These are phyloP conservation scores for Ophioninae sp. DNA, from an alignment of 2,888 invertebrate genomes.

Conservation along the genomic window DNA sequence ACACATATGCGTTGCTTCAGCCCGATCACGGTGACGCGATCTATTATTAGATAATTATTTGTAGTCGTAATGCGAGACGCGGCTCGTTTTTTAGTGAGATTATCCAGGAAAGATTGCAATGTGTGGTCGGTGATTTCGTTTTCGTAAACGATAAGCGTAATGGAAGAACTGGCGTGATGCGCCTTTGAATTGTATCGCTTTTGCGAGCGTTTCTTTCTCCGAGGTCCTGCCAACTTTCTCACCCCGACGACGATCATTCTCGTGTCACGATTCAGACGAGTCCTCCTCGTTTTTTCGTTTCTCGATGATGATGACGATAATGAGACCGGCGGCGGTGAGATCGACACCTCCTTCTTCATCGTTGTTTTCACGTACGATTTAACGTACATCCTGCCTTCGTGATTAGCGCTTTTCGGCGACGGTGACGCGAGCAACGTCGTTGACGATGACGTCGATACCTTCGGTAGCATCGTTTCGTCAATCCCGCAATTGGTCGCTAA, in stretches of 20 bases:
- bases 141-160: slow-evolving; percentile 81
- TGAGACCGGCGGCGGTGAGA: slow-evolving; percentile 53
- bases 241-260: slow-evolving; percentile 5
- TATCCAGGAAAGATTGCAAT: slow-evolving; percentile 74
- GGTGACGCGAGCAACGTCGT: slow-evolving; percentile 5
- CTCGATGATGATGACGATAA: slow-evolving; percentile 23
- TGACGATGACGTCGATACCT: slow-evolving; percentile 25
- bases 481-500: slow-evolving; percentile 15
- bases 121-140: slow-evolving; percentile 78
- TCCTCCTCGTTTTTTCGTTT: background rate
- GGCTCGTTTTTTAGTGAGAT: slow-evolving; percentile 72
- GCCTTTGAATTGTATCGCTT: slow-evolving; percentile 60
- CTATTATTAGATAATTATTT: slow-evolving; percentile 66
- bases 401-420: slow-evolving; percentile 35
- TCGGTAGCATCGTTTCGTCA: slow-evolving; percentile 17
- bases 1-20: slow-evolving; percentile 80
- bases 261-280: background rate
- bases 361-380: slow-evolving; percentile 35
- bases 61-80: slow-evolving; percentile 67
- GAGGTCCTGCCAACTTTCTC: slow-evolving; percentile 3
- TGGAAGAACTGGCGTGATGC: slow-evolving; percentile 79
- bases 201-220: slow-evolving; percentile 30
- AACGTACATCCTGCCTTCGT: slow-evolving; percentile 39
- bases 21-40: slow-evolving; percentile 77
- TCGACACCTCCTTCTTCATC: slow-evolving; percentile 21